A percentile compares a stretch with the other conserved stretches of the same genome.
These are phyloP conservation scores for Erebia ligea DNA, from an alignment of 2,888 invertebrate species.

Conservation along the genomic window DNA sequence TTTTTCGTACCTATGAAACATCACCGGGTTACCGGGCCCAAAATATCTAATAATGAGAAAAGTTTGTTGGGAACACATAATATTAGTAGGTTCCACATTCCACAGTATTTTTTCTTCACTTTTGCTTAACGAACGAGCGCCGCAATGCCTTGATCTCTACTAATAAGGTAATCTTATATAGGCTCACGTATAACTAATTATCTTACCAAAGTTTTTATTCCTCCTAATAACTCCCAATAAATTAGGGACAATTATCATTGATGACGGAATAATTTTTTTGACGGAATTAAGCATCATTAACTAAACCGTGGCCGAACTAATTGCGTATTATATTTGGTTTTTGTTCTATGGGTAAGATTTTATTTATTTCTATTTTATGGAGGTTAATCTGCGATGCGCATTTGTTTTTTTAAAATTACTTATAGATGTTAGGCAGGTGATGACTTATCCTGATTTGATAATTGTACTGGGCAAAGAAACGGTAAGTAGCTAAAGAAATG, in stretches of 20 bases:
- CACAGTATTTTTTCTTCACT: too few relatives aligned
- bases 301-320: background rate
- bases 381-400: background rate
- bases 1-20: too few relatives aligned
- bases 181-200: constrained; percentile 9
- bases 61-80: too few relatives aligned
- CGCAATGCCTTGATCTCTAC: background rate
- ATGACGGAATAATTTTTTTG: constrained; percentile 9
- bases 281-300: constrained; percentile 17
- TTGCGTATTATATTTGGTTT: background rate
- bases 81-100: too few relatives aligned
- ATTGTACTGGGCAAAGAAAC: too few relatives aligned
- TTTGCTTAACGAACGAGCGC: background rate
- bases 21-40: too few relatives aligned
- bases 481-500: too few relatives aligned
- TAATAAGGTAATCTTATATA: constrained; percentile 17
- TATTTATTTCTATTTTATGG: constrained; percentile 8
- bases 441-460: background rate
- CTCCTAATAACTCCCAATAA: constrained; percentile 19
- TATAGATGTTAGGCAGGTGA: background rate
- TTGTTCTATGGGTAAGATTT: background rate
- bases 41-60: too few relatives aligned
- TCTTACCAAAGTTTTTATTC: constrained; percentile 8
- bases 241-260: constrained; percentile 20
- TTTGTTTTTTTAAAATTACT: background rate